Percentiles rank a stretch among this genome's conserved stretches.
Evolutionary conservation across 2,888 invertebrate genomes (phyloP).

Genomic region (Nysson spinosus): DNA sequence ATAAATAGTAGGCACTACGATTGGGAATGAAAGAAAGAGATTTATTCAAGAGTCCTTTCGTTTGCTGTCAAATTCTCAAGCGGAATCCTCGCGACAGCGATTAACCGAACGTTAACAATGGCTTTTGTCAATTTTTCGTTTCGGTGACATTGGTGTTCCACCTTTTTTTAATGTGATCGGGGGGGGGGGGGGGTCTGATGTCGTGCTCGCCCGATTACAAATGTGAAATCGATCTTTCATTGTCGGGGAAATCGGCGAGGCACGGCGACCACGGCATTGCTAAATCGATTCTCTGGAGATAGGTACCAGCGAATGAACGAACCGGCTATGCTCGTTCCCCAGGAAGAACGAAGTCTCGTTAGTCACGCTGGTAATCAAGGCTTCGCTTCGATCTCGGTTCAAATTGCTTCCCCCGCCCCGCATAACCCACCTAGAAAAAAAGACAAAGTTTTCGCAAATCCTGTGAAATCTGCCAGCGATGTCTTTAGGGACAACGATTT

Average conservation of each 20-base stretch:
- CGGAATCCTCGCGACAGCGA: constrained; percentile 48
- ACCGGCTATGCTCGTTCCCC: constrained; percentile 54
- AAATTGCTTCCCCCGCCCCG: constrained; percentile 55
- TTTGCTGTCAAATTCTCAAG: constrained; percentile 14
- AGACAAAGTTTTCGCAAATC: constrained; percentile 22
- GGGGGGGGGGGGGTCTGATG: constrained; percentile 25
- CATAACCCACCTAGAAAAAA: constrained; percentile 12
- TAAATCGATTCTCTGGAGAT: constrained; percentile 70
- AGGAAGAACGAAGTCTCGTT: constrained; percentile 66
- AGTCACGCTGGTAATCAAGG: constrained; percentile 72
- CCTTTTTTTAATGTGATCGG: constrained; percentile 18
- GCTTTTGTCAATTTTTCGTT: constrained; percentile 56
- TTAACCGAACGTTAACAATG: constrained; percentile 56
- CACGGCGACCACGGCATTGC: constrained; percentile 48
- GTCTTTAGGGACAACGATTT: not conserved
- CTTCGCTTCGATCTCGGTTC: constrained; percentile 63
- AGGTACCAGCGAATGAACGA: constrained; percentile 55
- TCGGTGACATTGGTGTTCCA: constrained; percentile 35
- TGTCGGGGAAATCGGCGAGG: constrained; percentile 62
- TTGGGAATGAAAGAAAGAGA: too few relatives aligned
- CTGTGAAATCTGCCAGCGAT: constrained; percentile 10
- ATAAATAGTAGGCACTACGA: too few relatives aligned
- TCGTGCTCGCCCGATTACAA: constrained; percentile 64
- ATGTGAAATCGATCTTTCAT: constrained; percentile 71
- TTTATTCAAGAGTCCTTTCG: not conserved